A percentile compares a stretch with the other conserved stretches of the same genome.
Conservation (phyloP, 2,113 vertebrate species). For the Cacatua alba region DNA sequence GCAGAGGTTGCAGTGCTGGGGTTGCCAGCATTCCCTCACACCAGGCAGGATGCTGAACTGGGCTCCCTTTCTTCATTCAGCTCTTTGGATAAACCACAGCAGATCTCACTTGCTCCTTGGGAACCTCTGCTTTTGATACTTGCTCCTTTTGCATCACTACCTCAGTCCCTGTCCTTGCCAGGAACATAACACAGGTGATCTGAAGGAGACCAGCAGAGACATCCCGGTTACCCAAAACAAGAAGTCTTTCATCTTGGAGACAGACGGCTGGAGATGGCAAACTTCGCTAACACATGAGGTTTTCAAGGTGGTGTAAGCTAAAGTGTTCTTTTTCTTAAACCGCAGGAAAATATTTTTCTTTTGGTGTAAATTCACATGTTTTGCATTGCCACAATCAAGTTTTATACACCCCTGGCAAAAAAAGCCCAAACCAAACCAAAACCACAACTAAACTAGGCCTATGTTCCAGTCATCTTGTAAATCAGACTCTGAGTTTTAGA, state of each 20-base stretch:
- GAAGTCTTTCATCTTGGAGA: conserved; percentile 42
- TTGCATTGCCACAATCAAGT: not conserved
- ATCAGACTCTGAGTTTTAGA: not conserved
- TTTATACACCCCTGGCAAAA: not conserved
- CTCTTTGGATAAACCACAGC: not conserved
- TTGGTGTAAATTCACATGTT: not conserved
- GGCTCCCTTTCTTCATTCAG: not conserved
- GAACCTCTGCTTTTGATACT: not conserved
- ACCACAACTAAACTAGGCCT: not conserved
- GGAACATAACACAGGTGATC: not conserved
- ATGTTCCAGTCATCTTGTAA: not conserved
- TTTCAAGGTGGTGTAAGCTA: not conserved
- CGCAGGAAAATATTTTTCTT: not conserved
- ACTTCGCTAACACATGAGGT: not conserved
- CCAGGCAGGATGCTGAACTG: not conserved
- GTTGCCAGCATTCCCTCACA: not conserved
- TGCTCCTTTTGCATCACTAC: not conserved
- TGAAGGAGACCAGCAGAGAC: conserved; percentile 15
- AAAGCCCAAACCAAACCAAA: not conserved
- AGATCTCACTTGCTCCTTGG: not conserved
- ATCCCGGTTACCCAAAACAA: conserved; percentile 14
- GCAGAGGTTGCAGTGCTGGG: not conserved
- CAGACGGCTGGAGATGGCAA: conserved; percentile 24
- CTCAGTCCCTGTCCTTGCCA: not conserved
- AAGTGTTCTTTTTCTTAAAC: not conserved